Base-by-base conservation (phyloP, 2,888 invertebrate genomes). In the Orthosia gothica region DNA sequence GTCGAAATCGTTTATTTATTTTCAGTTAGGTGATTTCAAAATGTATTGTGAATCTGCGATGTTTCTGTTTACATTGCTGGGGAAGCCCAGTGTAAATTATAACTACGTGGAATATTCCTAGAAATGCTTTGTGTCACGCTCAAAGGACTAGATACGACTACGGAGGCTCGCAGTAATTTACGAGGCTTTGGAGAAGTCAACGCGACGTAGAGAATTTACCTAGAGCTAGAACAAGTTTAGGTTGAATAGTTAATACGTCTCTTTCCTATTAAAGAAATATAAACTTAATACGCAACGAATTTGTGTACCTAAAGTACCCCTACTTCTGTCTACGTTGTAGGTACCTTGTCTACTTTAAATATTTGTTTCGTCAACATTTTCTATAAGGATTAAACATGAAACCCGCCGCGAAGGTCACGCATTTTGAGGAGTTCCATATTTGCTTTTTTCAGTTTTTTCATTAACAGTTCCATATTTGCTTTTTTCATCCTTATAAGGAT, bases 1-100 rank as follows among this genome's bases (percentile, higher is more conserved):
- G 40, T 9, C 26, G 18, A 57, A 66, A 9, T 49, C 11, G 23
- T 67, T 12, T 65, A 58, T 84, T 83, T 80, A 16, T 73, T 84
- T 80, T 62, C 52, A 49, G 52, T 80, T 26, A 13, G 18, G 20
- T 55, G 16, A 32, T 83, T 63, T 45, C 40, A 79, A 59, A 72
- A 70, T 80, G 59, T 68, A 61, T 71, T 52, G 45, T 32, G 55
- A 69, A 26, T 77, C 13, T 72, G 23, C 9, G 16, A 55, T 54
- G 32, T 69, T 54, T 61, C 26, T 70, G 26, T 59, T 85, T 16
- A n/a, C 16, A 52, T 66, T 32, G 12, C 61, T 57, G 4, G 26
- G n/a, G 52, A 61, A 72, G 3, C 0, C 20, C 7, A 63, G 40
- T 63, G 18, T 67, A 62, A 47, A 67, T 65, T 49, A 20, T 54